Evolutionary conservation across 2,888 invertebrate species (phyloP), one percentile per base, ranked within the genome.

Genomic region (Octonoba sinensis): DNA sequence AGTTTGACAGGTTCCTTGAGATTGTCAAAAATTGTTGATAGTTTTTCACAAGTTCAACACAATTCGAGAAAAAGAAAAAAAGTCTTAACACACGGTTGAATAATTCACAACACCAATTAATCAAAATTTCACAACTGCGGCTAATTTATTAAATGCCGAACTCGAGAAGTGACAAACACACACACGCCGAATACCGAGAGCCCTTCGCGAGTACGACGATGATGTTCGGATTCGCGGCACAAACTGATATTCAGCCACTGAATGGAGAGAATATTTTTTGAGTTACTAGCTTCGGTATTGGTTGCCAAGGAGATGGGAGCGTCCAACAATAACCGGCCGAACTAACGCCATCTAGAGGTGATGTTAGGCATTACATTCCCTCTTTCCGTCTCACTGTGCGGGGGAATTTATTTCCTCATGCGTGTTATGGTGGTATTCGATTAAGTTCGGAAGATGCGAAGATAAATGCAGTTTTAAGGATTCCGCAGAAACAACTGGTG

Each of bases 281-380:
- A 69, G 65, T 60, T 65, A 49, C 36, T 44, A 8, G 75, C 67
- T 62, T 54, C 47, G 54, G 75, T 67, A 54, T 75, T 76, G 78
- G 78, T 78, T 78, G 72, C 72, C 66, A 72, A 66, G 78, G 75
- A 13, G 60, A 65, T 36, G 20, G 60, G 44, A 66, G 27, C 49
- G 47, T 36, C 59, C 46, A 69, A 76, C 75, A 69, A 78, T 66
- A 51, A 46, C 36, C 15, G n/a, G 20, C 59, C 1, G n/a, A 6
- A 15, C 22, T 47, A 70, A 72, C 66, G 72, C 72, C 78, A 72
- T 72, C 78, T 78, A 24, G n/a, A 11, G 13, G 62, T 15, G 60
- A 59, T 49, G 27, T 13, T 16, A 16, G 36, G 4, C 16, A 27
- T n/a, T 36, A 54, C 54, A 6, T 12, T 62, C 24, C n/a, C 27